Conservation (phyloP, 1,140 invertebrate genomes). For the Drosophila punjabiensis region DNA sequence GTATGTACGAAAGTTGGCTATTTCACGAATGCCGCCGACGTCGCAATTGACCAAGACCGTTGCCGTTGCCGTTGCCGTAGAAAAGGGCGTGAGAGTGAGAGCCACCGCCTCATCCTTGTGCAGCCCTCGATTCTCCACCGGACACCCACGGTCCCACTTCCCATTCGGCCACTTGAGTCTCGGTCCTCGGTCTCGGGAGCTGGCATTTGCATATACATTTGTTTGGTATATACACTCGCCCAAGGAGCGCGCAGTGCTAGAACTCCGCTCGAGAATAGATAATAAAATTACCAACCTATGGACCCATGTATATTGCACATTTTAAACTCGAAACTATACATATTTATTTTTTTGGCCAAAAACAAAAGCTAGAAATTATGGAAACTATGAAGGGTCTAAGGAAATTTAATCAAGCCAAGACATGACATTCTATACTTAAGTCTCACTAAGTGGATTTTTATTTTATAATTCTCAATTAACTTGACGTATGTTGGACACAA, state of each 20-base stretch:
- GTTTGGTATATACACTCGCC: conserved; percentile 43
- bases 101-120: conserved; percentile 14
- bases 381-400: not conserved
- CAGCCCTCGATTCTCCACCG: conserved; percentile 10
- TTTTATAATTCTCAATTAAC: not conserved
- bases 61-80: conserved; percentile 22
- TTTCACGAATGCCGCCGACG: conserved; percentile 77
- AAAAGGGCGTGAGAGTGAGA: conserved; percentile 31
- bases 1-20: conserved; percentile 76
- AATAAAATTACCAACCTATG: conserved; percentile 53
- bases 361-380: conserved; percentile 3
- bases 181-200: conserved; percentile 57
- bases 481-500: not conserved
- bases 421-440: no score
- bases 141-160: conserved; percentile 27
- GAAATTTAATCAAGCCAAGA: not conserved
- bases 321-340: not conserved
- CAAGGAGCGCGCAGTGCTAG: conserved; percentile 23
- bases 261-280: conserved; percentile 48
- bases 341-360: conserved; percentile 7
- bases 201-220: conserved; percentile 71
- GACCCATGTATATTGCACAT: conserved; percentile 11
- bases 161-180: conserved; percentile 59
- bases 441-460: not conserved
- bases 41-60: conserved; percentile 72